A percentile compares a stretch with the other conserved stretches of the same genome.
These are phyloP conservation scores for Astur gentilis DNA, from an alignment of 2,113 vertebrate genomes.

Conservation along the genomic window DNA sequence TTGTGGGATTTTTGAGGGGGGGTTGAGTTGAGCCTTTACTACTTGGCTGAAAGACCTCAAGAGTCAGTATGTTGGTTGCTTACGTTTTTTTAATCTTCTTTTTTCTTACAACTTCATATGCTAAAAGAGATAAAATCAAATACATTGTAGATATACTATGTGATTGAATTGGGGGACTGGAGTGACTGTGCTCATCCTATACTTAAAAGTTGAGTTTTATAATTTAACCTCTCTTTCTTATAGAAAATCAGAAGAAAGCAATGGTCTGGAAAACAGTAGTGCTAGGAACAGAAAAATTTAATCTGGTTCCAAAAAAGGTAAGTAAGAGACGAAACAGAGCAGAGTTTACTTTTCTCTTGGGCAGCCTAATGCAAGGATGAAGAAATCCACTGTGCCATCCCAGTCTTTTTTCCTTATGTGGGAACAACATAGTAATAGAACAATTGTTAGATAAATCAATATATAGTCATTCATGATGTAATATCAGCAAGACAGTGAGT, in stretches of 20 bases:
- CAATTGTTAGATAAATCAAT: neutral
- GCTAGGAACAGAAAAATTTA: slow-evolving; percentile 57
- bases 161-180: neutral
- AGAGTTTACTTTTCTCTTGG: neutral
- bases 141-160: neutral
- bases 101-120: neutral
- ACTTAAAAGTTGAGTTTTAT: neutral
- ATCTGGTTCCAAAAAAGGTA: slow-evolving; percentile 1
- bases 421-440: neutral
- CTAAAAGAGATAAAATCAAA: neutral
- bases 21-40: neutral
- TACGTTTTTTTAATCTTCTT: neutral
- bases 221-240: neutral
- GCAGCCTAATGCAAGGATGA: neutral
- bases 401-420: neutral
- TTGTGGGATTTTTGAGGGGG: neutral
- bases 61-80: neutral
- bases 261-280: slow-evolving; percentile 13
- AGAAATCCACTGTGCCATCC: neutral
- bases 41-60: neutral
- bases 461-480: neutral
- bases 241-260: slow-evolving; percentile 69
- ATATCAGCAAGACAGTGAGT: neutral
- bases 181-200: neutral
- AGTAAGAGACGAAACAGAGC: neutral